Evolutionary conservation across 1,140 invertebrate genomes (phyloP).

Genomic region (Drosophila ohnishii): DNA sequence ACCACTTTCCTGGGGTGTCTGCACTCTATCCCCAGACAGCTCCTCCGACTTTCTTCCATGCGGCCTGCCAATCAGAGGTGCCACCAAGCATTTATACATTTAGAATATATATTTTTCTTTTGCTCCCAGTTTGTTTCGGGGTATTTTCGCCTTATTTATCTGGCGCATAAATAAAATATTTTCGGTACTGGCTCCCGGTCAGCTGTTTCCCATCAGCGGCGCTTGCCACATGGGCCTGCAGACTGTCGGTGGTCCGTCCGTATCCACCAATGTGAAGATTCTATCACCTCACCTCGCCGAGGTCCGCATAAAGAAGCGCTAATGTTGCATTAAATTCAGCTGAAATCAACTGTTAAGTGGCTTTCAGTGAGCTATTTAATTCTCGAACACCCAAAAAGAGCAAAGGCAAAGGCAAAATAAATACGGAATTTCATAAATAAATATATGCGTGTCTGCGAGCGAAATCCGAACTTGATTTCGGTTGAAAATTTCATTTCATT

Average conservation of each 20-base stretch:
- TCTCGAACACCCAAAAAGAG: constrained; percentile 56
- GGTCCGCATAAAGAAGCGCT: constrained; percentile 64
- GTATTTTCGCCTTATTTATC: constrained; percentile 67
- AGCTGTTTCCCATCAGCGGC: constrained; percentile 79
- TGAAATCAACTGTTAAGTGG: constrained; percentile 81
- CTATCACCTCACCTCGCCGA: constrained; percentile 53
- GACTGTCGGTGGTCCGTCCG: constrained; percentile 60
- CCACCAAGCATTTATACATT: constrained; percentile 13
- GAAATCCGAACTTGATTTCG: constrained; percentile 51
- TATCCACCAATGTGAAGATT: constrained; percentile 32
- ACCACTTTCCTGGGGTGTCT: constrained; percentile 11
- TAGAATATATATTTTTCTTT: constrained; percentile 10
- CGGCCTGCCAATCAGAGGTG: constrained; percentile 41
- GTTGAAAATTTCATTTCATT: constrained; percentile 18
- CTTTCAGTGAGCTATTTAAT: constrained; percentile 81
- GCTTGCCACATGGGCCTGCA: constrained; percentile 60
- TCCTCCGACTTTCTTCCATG: constrained; percentile 39
- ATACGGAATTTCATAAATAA: constrained; percentile 73
- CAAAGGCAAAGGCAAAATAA: constrained; percentile 44
- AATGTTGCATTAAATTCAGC: constrained; percentile 81
- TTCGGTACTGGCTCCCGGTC: constrained; percentile 63
- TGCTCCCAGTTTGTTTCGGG: constrained; percentile 9
- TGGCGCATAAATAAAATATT: constrained; percentile 79
- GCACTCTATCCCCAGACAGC: constrained; percentile 28
- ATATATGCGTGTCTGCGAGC: constrained; percentile 30